Evolutionary conservation across 2,113 vertebrate species (phyloP), one percentile per base, ranked within the genome.

Genomic region (Neomonachus schauinslandi): DNA sequence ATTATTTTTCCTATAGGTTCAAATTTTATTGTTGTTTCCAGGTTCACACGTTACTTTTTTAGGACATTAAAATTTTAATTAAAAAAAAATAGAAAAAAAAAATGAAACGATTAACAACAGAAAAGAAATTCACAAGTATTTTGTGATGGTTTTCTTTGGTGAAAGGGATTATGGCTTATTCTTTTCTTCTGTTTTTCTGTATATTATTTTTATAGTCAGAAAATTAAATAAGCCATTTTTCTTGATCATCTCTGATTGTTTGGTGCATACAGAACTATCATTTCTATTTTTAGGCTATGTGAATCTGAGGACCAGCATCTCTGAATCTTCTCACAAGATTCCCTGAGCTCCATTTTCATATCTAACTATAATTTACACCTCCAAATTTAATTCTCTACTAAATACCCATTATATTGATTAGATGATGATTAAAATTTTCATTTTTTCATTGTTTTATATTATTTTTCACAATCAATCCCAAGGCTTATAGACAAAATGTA

Each of bases 381-480:
- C 15, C 69, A 95, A 77, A 67, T 86, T 71, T 86, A 96, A 57
- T 82, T 89, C 18, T 71, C 16, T 72, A 85, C 39, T 72, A 69
- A 88, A 42, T 92, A 85, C 26, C 24, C 36, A 76, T 72, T 76
- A 59, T 59, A 85, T 61, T 71, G 89, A 95, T 91, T 88, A 88
- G 65, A 65, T 49, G 26, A 91, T 81, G 67, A 96, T 89, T 51
- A 31, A 6, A 49, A 67, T 86, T 94, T 57, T 84, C 51, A 53
- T 74, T 69, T 19, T 46, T 81, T 77, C 39, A 39, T 82, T 85
- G 16, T 81, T 85, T 96, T 77, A 69, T 77, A 72, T 91, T 72
- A 85, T 86, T 93, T 94, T 92, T 79, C n/a, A 42, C 86, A 96
- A 16, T 46, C 59, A 51, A 77, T 93, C 83, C 53, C 42, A 71